phyloP scores from a whole-genome alignment of 2,113 vertebrate species.

The Scolopax mira region DNA sequence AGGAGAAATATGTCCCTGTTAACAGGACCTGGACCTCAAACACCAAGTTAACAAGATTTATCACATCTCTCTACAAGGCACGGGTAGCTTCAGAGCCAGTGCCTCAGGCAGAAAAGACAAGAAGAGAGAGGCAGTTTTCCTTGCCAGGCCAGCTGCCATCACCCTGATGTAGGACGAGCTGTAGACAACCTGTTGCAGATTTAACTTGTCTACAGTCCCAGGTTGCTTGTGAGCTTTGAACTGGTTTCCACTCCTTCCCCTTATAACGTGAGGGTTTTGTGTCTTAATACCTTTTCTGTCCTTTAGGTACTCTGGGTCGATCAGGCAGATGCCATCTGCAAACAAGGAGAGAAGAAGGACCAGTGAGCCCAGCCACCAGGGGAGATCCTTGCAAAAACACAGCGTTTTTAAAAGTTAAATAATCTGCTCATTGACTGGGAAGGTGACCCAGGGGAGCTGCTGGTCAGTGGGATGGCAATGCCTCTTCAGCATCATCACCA shows the following conservation, averaged over 20 bases:
- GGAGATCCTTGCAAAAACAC: background rate
- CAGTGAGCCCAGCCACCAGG: accelerated
- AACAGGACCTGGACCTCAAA: background rate
- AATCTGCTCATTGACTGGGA: background rate
- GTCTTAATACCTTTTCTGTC: conserved; percentile 82
- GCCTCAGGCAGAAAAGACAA: background rate
- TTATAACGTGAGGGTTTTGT: accelerated
- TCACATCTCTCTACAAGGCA: background rate
- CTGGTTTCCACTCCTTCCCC: background rate
- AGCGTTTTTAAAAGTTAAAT: background rate
- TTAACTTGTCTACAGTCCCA: background rate
- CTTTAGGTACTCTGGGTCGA: conserved; percentile 83
- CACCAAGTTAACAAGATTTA: background rate
- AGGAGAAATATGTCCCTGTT: background rate
- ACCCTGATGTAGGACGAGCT: accelerated
- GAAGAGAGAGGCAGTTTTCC: background rate
- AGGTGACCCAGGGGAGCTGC: background rate
- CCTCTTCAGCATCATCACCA: background rate
- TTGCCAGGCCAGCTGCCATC: background rate
- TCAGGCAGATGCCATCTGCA: conserved; percentile 84
- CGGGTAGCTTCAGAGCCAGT: background rate
- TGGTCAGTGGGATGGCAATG: accelerated
- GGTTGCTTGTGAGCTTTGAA: background rate
- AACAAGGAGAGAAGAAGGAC: background rate
- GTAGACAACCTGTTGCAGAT: accelerated